These are phyloP conservation scores for Monochamus alternatus DNA, from an alignment of 2,888 invertebrate species.

Conservation along the genomic window DNA sequence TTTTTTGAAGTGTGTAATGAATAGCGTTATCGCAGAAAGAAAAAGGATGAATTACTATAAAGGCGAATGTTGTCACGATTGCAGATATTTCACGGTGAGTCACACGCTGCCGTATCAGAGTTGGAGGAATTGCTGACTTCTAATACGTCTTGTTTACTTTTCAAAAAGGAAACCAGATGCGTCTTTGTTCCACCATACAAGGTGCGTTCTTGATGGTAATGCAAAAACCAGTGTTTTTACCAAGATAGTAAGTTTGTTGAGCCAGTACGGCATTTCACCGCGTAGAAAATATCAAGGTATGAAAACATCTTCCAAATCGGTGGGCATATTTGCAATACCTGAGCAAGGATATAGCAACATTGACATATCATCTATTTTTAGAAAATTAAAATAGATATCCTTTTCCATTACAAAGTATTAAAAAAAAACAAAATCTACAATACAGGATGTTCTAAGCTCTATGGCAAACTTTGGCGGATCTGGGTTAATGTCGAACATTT, in stretches of 20 bases:
- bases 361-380: too few relatives aligned
- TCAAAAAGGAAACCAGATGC: constrained; percentile 33
- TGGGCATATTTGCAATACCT: too few relatives aligned
- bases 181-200: constrained; percentile 26
- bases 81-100: constrained; percentile 28
- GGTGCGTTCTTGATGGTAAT: neutral
- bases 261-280: too few relatives aligned
- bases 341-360: too few relatives aligned
- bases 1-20: constrained; percentile 13
- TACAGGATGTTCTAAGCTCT: too few relatives aligned
- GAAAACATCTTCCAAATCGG: too few relatives aligned
- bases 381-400: too few relatives aligned
- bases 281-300: too few relatives aligned
- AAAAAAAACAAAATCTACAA: too few relatives aligned
- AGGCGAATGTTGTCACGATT: constrained; percentile 23
- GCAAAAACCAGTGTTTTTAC: neutral
- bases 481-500: too few relatives aligned
- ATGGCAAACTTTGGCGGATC: too few relatives aligned
- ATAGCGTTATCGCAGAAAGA: constrained; percentile 8
- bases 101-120: constrained; percentile 6
- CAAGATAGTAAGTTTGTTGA: neutral
- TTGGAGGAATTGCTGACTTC: constrained; percentile 27
- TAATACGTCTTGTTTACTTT: constrained; percentile 27
- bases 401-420: too few relatives aligned
- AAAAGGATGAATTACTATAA: constrained; percentile 18